Conservation (phyloP, 2,888 invertebrate species). For the Cetonia aurata region DNA sequence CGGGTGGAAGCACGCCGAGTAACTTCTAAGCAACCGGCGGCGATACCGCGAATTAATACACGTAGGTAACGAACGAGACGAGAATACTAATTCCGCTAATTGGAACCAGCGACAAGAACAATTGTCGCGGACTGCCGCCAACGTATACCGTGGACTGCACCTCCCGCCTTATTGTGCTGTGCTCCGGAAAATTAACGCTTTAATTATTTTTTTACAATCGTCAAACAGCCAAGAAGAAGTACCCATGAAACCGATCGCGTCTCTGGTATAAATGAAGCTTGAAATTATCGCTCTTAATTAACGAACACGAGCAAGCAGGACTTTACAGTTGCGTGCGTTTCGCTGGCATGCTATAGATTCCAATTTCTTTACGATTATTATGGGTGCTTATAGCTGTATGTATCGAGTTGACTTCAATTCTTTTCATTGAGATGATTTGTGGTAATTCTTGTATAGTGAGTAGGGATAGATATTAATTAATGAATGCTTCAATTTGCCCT, state of each 20-base stretch:
- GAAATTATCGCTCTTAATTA: conserved; percentile 27
- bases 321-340: conserved; percentile 22
- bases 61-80: conserved; percentile 42
- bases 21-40: conserved; percentile 10
- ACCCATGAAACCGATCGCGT: conserved; percentile 5
- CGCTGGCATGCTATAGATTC: background rate
- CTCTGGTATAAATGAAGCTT: conserved; percentile 20
- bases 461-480: background rate
- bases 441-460: background rate
- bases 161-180: conserved; percentile 27
- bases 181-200: conserved; percentile 28
- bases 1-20: conserved; percentile 14
- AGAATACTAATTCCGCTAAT: conserved; percentile 53
- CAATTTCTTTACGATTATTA: background rate
- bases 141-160: conserved; percentile 22
- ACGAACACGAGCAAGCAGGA: conserved; percentile 9
- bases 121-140: conserved; percentile 19
- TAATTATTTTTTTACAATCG: conserved; percentile 19
- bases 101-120: conserved; percentile 49
- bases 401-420: no score
- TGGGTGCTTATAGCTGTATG: background rate
- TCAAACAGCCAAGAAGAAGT: conserved; percentile 7
- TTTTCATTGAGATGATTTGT: no score
- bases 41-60: conserved; percentile 33
- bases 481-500: no score